Conservation (phyloP, 2,797 vertebrate species). For the Peromyscus nudipes region DNA sequence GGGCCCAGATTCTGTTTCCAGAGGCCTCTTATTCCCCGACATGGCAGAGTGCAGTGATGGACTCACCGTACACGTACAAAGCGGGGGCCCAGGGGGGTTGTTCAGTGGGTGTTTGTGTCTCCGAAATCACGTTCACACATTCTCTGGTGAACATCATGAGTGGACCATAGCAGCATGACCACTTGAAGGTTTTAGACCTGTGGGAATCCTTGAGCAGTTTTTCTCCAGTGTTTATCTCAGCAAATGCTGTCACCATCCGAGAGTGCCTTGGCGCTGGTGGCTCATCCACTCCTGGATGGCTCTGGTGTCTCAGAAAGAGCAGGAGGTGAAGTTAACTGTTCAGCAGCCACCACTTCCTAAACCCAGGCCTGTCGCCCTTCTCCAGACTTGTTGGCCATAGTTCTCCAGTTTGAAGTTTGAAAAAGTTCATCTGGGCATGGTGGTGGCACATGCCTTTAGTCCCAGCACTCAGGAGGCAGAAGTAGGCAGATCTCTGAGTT, state of each 20-base stretch:
- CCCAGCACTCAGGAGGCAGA: background rate
- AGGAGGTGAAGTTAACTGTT: background rate
- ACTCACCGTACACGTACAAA: background rate
- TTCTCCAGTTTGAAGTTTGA: background rate
- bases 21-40: background rate
- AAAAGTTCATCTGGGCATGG: background rate
- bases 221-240: background rate
- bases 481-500: background rate
- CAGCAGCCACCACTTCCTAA: background rate
- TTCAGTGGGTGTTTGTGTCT: background rate
- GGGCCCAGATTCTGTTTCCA: background rate
- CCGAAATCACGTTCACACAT: background rate
- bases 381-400: background rate
- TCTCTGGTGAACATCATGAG: background rate
- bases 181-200: background rate
- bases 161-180: background rate
- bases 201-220: background rate
- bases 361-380: background rate
- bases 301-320: background rate
- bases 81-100: background rate
- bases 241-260: background rate
- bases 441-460: background rate
- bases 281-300: background rate
- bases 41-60: rapidly evolving
- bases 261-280: background rate